phyloP scores from a whole-genome alignment of 2,888 invertebrate genomes.

The Zonitis immaculata region DNA sequence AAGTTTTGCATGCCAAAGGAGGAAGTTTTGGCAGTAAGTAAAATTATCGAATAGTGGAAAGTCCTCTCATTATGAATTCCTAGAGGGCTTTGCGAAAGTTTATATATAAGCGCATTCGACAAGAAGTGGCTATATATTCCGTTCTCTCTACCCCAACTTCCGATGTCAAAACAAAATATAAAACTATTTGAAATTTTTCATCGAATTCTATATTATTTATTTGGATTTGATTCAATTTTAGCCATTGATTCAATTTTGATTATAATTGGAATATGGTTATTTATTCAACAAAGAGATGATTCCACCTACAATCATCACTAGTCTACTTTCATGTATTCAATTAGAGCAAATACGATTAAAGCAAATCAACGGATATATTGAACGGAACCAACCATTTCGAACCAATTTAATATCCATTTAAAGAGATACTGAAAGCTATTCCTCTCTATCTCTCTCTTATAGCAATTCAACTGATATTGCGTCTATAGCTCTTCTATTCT shows the following conservation, averaged over 20 bases:
- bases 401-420: conserved; percentile 41
- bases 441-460: too few relatives aligned
- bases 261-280: neutral
- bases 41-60: conserved; percentile 40
- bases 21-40: conserved; percentile 38
- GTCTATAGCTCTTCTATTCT: neutral
- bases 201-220: too few relatives aligned
- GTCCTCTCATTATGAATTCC: conserved; percentile 41
- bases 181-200: too few relatives aligned
- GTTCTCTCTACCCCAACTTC: too few relatives aligned
- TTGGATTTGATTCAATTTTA: too few relatives aligned
- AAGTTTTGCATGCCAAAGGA: conserved; percentile 41
- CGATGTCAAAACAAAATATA: too few relatives aligned
- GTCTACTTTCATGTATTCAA: conserved; percentile 11
- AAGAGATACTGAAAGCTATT: conserved; percentile 21
- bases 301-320: neutral
- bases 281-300: neutral
- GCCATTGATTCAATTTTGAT: neutral
- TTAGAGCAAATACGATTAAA: conserved; percentile 28
- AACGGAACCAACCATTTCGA: conserved; percentile 33
- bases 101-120: conserved; percentile 20
- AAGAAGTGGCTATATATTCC: conserved; percentile 17
- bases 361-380: conserved; percentile 31
- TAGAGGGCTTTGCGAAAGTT: conserved; percentile 32
- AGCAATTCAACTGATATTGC: neutral